Conservation (phyloP, 2,113 vertebrate genomes). For the Tychaedon coryphoeus region DNA sequence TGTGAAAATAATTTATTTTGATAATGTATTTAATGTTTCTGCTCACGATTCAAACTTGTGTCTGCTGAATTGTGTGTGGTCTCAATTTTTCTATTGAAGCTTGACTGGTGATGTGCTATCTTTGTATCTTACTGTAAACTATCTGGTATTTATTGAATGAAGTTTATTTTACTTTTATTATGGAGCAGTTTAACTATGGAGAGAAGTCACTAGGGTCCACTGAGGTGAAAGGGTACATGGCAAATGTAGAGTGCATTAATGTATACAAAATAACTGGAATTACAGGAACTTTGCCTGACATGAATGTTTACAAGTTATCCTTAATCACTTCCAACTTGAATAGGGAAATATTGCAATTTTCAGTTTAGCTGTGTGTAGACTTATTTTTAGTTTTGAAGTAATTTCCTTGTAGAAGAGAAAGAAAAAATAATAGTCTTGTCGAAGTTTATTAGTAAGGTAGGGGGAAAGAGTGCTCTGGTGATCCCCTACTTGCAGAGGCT, state of each 20-base stretch:
- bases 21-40: background rate
- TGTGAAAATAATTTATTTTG: background rate
- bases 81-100: background rate
- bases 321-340: background rate
- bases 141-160: background rate
- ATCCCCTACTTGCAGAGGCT: background rate
- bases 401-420: background rate
- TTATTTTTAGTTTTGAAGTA: background rate
- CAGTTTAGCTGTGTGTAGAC: background rate
- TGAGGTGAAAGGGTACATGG: background rate
- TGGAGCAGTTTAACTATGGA: background rate
- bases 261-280: background rate
- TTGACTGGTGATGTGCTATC: background rate
- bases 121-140: background rate
- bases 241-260: background rate
- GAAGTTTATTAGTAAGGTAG: background rate
- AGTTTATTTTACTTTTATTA: background rate
- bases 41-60: background rate
- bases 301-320: background rate
- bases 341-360: background rate
- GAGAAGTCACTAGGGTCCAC: background rate
- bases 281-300: background rate
- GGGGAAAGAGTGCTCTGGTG: background rate
- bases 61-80: background rate
- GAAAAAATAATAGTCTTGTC: background rate